Evolutionary conservation across 2,888 invertebrate species (phyloP), one percentile per base, ranked within the genome.

Genomic region (Lasioglossum oenotherae): DNA sequence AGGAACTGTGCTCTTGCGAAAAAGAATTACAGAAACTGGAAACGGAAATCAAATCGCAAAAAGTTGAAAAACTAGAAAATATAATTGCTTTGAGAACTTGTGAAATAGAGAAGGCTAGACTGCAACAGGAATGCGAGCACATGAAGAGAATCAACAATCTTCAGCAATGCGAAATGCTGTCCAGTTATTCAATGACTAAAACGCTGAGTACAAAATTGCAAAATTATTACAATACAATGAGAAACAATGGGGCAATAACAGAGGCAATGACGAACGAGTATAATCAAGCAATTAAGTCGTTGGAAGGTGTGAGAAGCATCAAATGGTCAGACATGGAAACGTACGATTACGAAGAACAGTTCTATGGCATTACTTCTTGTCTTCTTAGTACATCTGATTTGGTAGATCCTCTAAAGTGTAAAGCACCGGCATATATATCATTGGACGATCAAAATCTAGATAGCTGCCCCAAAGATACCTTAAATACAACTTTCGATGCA

Each of bases 281-380:
- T 88, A 94, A 96, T 44, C 96, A 96, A 12, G 92, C 97, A 0
- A 95, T 97, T 89, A 96, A 96, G 87, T 96, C 96, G 84, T 95
- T 96, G 0, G 97, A 97, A 91, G 96, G 96, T 0, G 96, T 96
- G 1, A 96, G 96, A 91, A 95, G 95, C 46, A 96, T 97, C 23
- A 96, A 96, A 19, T 97, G 97, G 97, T 96, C 96, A 0, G 97
- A 97, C 88, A 94, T 94, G 64, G 95, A 95, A 19, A 82, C 88
- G 41, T 82, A 90, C 10, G 92, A 91, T 64, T 87, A 92, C 10
- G 93, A 92, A 12, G 93, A 94, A 78, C 92, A 93, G 81, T 94
- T 94, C 78, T 93, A 94, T 60, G 92, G 85, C 44, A 88, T 94
- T 23, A 94, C 93, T 0, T 92, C 93, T 0, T 92, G 92, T 46